Percentiles rank a stretch among this genome's conserved stretches.
phyloP scores from a whole-genome alignment of 2,113 vertebrate species.

The Osmerus mordax region DNA sequence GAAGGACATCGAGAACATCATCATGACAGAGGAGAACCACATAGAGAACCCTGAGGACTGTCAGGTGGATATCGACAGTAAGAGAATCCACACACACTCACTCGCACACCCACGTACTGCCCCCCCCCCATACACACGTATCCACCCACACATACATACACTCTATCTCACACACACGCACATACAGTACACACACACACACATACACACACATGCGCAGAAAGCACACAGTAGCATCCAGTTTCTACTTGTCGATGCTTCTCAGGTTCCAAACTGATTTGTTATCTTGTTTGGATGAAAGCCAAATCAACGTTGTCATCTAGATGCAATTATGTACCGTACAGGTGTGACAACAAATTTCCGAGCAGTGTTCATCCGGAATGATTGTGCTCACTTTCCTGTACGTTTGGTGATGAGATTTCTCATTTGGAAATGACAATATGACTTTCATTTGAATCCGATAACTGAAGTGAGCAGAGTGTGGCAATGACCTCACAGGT shows the following conservation, averaged over 20 bases:
- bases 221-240: no score
- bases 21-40: conserved; percentile 98
- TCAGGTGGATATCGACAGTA: conserved; percentile 96
- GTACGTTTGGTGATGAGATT: conserved; percentile 33
- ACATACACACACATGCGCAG: no score
- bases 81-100: conserved; percentile 54
- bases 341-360: conserved; percentile 45
- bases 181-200: background rate
- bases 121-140: no score
- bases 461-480: conserved; percentile 17
- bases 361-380: conserved; percentile 6
- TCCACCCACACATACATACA: background rate
- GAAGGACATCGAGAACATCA: conserved; percentile 99
- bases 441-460: background rate
- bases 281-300: conserved; percentile 29
- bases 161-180: background rate
- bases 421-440: conserved; percentile 34
- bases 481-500: conserved; percentile 10
- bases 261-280: conserved; percentile 28
- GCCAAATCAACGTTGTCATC: conserved; percentile 48
- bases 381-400: conserved; percentile 38
- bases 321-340: conserved; percentile 19
- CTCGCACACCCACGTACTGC: background rate
- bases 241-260: background rate
- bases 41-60: conserved; percentile 89